Base-by-base conservation (phyloP, 1,140 invertebrate genomes). In the Condylostylus longicornis region DNA sequence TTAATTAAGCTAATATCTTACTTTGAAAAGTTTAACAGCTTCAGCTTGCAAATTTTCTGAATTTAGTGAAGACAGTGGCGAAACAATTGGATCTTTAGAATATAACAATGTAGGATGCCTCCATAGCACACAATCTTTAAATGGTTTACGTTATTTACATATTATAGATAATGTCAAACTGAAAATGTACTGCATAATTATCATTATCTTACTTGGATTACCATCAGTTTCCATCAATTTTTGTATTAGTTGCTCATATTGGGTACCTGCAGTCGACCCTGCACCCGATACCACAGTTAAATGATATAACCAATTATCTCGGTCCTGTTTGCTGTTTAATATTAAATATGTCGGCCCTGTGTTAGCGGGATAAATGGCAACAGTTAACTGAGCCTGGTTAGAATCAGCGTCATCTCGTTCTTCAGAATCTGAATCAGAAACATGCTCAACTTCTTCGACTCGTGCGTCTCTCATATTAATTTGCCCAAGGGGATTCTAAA, bases 171-270 rank as follows among this genome's bases (percentile, higher is more conserved):
- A n/a, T n/a, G n/a, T n/a, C n/a, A n/a, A n/a, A n/a, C n/a, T n/a
- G n/a, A n/a, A n/a, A n/a, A n/a, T n/a, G n/a, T n/a, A n/a, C n/a
- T 8, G 23, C 7, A n/a, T n/a, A n/a, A n/a, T n/a, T n/a, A n/a
- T n/a, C n/a, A 23, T 12, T 23, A 23, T 37, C 47, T 70, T 61
- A 83, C 82, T 86, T n/a, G 84, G 75, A 69, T 93, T 88, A 5
- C 87, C 89, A 50, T 93, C 86, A 12, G 82, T 82, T 62, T 93
- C 87, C 88, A 95, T 94, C 9, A 95, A 66, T 64, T 88, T 89
- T 52, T 91, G 85, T 9, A 95, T 78, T 5, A 94, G 62, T 62
- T 95, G 88, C 55, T 96, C 91, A 56, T 89, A 95, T 53, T 93
- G 87, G 3, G 89, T 94, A 22, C 89, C 89, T 37, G 79, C 83